Percentiles rank a stretch among this genome's conserved stretches.
phyloP scores from a whole-genome alignment of 2,113 vertebrate genomes.

The Colossoma macropomum region DNA sequence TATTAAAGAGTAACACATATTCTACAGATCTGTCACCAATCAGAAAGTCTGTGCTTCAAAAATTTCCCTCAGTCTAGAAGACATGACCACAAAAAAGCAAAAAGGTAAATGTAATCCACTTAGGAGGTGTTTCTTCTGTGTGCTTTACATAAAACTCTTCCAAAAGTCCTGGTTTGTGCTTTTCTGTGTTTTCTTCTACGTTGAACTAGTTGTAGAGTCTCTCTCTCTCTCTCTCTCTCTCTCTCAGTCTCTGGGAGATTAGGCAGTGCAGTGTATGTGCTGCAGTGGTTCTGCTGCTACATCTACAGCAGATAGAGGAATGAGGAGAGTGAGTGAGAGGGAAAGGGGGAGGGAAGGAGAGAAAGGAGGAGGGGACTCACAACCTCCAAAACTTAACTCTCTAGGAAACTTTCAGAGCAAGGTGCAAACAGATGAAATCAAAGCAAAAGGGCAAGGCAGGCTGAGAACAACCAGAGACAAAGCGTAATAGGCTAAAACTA shows the following conservation, averaged over 20 bases:
- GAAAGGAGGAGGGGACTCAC: conserved; percentile 58
- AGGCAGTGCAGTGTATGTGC: conserved; percentile 10
- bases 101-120: conserved; percentile 47
- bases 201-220: not conserved
- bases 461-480: too few relatives aligned
- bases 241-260: conserved; percentile 19
- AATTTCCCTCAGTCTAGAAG: conserved; percentile 33
- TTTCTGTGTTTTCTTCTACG: not conserved
- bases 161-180: conserved; percentile 1
- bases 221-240: conserved; percentile 8
- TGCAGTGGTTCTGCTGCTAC: conserved; percentile 4
- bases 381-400: conserved; percentile 66
- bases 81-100: conserved; percentile 47
- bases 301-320: conserved; percentile 19
- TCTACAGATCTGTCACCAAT: not conserved
- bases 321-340: not conserved
- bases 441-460: not conserved
- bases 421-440: conserved; percentile 67
- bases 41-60: not conserved
- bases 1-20: conserved; percentile 48
- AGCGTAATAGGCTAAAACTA: too few relatives aligned
- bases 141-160: not conserved
- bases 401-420: conserved; percentile 68
- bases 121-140: conserved; percentile 44
- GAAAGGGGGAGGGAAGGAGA: conserved; percentile 55